Evolutionary conservation across 2,797 vertebrate species (phyloP).

Genomic region (Coendou prehensilis): DNA sequence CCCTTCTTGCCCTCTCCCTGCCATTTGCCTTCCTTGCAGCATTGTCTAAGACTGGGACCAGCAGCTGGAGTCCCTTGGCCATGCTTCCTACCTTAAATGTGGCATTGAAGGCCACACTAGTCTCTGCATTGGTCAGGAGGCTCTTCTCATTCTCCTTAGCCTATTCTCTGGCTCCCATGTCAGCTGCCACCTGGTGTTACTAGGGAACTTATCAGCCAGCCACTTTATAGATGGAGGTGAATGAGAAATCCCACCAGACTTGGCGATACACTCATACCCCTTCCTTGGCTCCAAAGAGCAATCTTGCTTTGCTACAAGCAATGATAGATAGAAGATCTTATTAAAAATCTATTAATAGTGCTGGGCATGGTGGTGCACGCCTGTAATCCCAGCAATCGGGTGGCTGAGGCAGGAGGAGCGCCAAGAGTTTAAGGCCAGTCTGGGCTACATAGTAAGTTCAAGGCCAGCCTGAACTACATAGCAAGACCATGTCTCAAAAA

Average conservation of each 20-base stretch:
- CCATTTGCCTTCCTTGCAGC: fast-evolving
- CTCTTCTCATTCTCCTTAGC: too few relatives aligned
- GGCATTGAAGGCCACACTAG: not conserved
- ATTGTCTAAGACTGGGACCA: not conserved
- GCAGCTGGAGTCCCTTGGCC: not conserved
- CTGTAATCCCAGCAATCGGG: not conserved
- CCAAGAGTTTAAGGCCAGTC: not conserved
- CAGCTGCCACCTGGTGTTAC: not conserved
- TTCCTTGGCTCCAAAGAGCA: too few relatives aligned
- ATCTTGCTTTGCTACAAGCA: not conserved
- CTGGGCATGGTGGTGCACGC: not conserved
- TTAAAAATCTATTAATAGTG: not conserved
- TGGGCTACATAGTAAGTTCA: not conserved
- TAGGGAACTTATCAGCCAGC: not conserved
- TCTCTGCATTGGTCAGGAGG: not conserved
- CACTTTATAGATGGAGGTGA: not conserved
- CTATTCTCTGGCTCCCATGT: not conserved
- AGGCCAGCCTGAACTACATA: not conserved
- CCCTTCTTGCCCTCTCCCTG: not conserved
- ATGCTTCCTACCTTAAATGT: not conserved
- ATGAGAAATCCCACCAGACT: not conserved
- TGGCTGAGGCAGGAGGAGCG: not conserved
- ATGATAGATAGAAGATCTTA: not conserved
- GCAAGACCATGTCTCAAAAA: not conserved
- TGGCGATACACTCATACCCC: fast-evolving